A percentile compares a stretch with the other conserved stretches of the same genome.
These are phyloP conservation scores for Melipona bicolor DNA, from an alignment of 2,888 invertebrate genomes.

Conservation along the genomic window DNA sequence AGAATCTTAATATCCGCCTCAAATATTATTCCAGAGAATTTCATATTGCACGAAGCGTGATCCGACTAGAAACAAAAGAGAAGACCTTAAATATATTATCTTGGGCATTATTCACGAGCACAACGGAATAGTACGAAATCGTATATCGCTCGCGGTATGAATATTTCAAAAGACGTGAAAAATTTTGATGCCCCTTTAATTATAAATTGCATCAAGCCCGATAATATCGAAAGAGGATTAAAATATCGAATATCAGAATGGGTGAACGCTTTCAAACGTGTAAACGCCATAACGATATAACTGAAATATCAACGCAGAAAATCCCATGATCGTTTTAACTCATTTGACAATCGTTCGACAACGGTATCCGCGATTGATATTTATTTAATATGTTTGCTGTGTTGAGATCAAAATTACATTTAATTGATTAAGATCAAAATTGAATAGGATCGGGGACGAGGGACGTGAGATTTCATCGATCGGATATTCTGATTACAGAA, in stretches of 20 bases:
- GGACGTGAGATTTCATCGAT: not conserved
- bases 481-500: not conserved
- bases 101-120: not conserved
- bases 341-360: not conserved
- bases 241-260: not conserved
- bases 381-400: slow-evolving; percentile 18
- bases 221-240: not conserved
- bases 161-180: not conserved
- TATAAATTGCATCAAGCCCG: not conserved
- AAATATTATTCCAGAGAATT: slow-evolving; percentile 1
- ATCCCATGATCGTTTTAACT: slow-evolving; percentile 19
- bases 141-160: too few species aligned
- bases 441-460: not conserved
- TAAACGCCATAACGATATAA: not conserved
- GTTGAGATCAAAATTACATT: not conserved
- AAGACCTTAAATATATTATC: not conserved
- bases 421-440: slow-evolving; percentile 31
- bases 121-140: not conserved
- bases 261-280: too few species aligned
- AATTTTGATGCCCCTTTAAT: not conserved
- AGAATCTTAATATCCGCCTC: not conserved
- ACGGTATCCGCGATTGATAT: not conserved
- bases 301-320: slow-evolving; percentile 16
- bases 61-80: not conserved
- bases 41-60: not conserved